Evolutionary conservation across 2,888 invertebrate species (phyloP), one percentile per base, ranked within the genome.

Genomic region (Trachelus troglodyta): DNA sequence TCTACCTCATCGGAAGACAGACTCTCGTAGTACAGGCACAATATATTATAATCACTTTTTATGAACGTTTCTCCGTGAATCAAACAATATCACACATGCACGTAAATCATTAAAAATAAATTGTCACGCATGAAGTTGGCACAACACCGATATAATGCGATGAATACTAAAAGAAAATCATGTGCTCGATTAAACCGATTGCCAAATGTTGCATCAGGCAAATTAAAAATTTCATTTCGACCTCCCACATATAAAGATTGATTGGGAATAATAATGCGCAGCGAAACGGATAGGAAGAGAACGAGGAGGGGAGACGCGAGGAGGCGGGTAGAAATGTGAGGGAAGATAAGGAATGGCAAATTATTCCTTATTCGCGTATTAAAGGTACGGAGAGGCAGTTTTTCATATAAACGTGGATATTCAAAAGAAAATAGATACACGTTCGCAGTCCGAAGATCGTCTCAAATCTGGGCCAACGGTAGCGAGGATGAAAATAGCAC

Each of bases 391-490:
- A 56, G 9, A 9, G 23, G 0, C 1, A 56, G 56, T 23, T 56
- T 56, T 56, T 23, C 9, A 56, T 56, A 56, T 3, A 56, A 56
- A 23, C 56, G 56, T 23, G 56, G 9, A 56, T 23, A 56, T 56
- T 56, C 15, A n/a, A 68, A 31, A 74, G 34, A 37, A 74, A 79
- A 81, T 80, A 33, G 81, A 83, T 80, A 86, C 81, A 84, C 83
- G 77, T 82, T 82, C 81, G 76, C 83, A 81, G 80, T 73, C 81
- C 83, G 87, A 85, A 87, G 87, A 84, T 88, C 87, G 86, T 81
- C 79, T 82, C 85, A 87, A 88, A 90, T 89, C 89, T 90, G 89
- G 90, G 89, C 89, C 89, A 90, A 86, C 85, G 82, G 83, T 85
- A 81, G 81, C 84, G 85, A 85, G 83, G 89, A 85, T 89, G 84